A percentile compares a stretch with the other conserved stretches of the same genome.
phyloP scores from a whole-genome alignment of 2,113 vertebrate genomes.

The Serilophus lunatus region DNA sequence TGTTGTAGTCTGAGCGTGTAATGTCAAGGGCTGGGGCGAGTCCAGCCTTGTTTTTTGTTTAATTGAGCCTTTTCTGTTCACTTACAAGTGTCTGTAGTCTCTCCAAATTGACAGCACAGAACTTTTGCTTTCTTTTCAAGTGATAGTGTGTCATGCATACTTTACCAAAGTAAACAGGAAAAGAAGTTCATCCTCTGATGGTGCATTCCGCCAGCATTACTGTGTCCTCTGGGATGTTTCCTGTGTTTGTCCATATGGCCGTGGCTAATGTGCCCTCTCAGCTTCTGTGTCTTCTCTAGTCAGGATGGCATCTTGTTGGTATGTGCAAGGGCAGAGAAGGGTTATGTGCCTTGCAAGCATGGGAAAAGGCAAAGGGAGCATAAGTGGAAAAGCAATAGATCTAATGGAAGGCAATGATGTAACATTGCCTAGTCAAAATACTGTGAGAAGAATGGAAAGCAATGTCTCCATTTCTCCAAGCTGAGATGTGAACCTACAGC shows the following conservation, averaged over 20 bases:
- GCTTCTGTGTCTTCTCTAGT: neutral
- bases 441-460: neutral
- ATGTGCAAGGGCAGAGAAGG: neutral
- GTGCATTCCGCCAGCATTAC: neutral
- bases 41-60: slow-evolving; percentile 76
- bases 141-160: slow-evolving; percentile 86
- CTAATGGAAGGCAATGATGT: neutral
- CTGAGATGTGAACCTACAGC: neutral
- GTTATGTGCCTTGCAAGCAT: neutral
- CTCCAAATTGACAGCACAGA: slow-evolving; percentile 85
- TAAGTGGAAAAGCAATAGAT: neutral
- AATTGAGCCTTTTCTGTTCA: slow-evolving; percentile 80
- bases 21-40: slow-evolving; percentile 79
- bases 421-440: neutral
- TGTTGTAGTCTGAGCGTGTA: slow-evolving; percentile 81
- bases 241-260: neutral
- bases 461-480: neutral
- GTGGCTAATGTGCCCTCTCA: neutral
- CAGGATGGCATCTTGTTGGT: neutral
- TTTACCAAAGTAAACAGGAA: slow-evolving; percentile 84
- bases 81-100: slow-evolving; percentile 81
- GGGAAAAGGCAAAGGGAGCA: neutral
- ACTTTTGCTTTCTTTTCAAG: slow-evolving; percentile 80
- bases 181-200: neutral
- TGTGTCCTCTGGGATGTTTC: neutral